phyloP scores from a whole-genome alignment of 2,113 vertebrate species.

The Cricetomys ansorgei region DNA sequence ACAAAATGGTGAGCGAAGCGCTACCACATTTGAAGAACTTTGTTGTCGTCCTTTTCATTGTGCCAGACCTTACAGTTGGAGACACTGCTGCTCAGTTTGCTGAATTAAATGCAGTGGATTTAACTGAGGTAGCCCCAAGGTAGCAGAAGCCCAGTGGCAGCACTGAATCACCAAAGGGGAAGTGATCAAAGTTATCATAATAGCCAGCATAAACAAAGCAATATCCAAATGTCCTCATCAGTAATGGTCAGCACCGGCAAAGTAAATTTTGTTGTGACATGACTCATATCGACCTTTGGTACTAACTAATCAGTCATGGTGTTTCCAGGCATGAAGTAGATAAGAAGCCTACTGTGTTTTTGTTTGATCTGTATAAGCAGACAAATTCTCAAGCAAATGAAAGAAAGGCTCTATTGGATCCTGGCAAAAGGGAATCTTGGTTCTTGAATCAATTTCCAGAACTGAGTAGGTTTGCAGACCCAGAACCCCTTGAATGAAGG shows the following conservation, averaged over 20 bases:
- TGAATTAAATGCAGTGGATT: not conserved
- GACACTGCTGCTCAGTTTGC: not conserved
- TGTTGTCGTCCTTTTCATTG: not conserved
- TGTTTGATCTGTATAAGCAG: not conserved
- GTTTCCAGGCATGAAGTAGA: not conserved
- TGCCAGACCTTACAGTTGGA: not conserved
- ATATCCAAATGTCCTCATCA: not conserved
- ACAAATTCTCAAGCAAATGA: not conserved
- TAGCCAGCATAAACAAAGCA: not conserved
- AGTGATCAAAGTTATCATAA: not conserved
- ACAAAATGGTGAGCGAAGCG: not conserved
- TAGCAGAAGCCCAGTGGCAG: not conserved
- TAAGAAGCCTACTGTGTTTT: not conserved
- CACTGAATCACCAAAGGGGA: not conserved
- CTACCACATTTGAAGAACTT: not conserved
- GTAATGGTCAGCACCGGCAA: not conserved
- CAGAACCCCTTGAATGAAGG: not conserved
- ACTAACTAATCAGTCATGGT: not conserved
- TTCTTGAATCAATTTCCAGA: not conserved
- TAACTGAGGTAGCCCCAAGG: not conserved
- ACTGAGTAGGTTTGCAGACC: not conserved
- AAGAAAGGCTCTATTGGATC: not conserved
- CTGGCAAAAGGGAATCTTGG: not conserved
- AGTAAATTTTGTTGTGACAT: not conserved
- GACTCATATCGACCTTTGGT: not conserved